phyloP scores from a whole-genome alignment of 2,888 invertebrate species.

The Myopa testacea region DNA sequence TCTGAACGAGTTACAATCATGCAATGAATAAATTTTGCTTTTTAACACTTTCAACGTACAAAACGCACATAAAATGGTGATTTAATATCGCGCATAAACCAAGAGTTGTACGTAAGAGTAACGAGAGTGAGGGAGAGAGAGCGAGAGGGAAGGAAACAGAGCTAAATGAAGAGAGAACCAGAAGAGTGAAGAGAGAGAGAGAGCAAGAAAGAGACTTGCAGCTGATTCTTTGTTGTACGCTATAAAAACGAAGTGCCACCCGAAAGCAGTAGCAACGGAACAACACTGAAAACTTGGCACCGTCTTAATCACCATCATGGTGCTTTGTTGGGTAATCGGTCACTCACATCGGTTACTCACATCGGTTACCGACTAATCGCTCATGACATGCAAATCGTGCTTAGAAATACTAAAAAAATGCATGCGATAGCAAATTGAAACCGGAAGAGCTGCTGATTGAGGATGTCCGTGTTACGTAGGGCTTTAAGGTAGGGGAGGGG shows the following conservation, averaged over 20 bases:
- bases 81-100: neutral
- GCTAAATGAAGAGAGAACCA: neutral
- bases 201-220: neutral
- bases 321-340: neutral
- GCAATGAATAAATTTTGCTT: neutral
- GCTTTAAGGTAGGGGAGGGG: too few species aligned
- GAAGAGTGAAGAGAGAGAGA: neutral
- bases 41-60: neutral
- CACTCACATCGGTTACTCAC: neutral
- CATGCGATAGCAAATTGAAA: slow-evolving; percentile 33
- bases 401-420: neutral
- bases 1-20: neutral
- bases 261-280: neutral
- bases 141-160: neutral
- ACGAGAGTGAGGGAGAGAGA: too few species aligned
- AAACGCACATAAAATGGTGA: neutral
- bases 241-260: neutral
- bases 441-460: slow-evolving; percentile 25
- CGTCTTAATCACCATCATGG: neutral
- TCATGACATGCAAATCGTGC: slow-evolving; percentile 30
- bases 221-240: neutral
- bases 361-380: neutral
- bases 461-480: neutral
- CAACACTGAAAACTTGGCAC: neutral
- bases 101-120: neutral